A percentile compares a stretch with the other conserved stretches of the same genome.
Evolutionary conservation across 1,140 invertebrate species (phyloP).

Genomic region (Solenopsis invicta): DNA sequence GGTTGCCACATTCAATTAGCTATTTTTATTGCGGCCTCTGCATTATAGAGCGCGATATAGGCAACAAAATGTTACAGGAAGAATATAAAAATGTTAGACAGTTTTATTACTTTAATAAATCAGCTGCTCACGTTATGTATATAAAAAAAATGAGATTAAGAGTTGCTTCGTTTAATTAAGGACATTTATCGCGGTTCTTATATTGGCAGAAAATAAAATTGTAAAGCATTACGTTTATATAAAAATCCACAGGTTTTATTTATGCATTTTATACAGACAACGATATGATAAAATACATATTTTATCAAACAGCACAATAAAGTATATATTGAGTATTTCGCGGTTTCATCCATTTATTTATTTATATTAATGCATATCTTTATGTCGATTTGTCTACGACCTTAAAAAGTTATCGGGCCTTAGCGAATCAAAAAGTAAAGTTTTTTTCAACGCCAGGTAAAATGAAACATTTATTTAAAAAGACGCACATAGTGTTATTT

Average conservation of each 20-base stretch:
- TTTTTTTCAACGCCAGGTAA: too few relatives aligned
- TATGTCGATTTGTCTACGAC: too few relatives aligned
- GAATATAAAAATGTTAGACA: constrained; percentile 1
- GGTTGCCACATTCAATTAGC: constrained; percentile 3
- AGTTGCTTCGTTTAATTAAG: neutral
- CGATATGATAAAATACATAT: neutral
- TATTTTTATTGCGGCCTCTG: neutral
- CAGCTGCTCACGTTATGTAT: neutral
- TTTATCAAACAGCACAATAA: too few relatives aligned
- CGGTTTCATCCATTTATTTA: too few relatives aligned
- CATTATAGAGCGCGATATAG: neutral
- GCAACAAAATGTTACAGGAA: neutral
- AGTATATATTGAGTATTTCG: too few relatives aligned
- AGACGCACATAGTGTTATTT: too few relatives aligned
- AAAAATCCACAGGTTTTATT: neutral
- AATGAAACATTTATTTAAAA: too few relatives aligned
- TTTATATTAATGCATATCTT: too few relatives aligned
- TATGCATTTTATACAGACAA: neutral
- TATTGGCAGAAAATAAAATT: neutral
- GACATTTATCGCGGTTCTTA: neutral
- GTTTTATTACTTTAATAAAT: constrained; percentile 21
- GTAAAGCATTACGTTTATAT: neutral
- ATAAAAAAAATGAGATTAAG: neutral
- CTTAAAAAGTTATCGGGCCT: too few relatives aligned
- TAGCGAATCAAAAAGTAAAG: too few relatives aligned